Base-by-base conservation (phyloP, 2,797 vertebrate genomes). In the Champsocephalus esox region DNA sequence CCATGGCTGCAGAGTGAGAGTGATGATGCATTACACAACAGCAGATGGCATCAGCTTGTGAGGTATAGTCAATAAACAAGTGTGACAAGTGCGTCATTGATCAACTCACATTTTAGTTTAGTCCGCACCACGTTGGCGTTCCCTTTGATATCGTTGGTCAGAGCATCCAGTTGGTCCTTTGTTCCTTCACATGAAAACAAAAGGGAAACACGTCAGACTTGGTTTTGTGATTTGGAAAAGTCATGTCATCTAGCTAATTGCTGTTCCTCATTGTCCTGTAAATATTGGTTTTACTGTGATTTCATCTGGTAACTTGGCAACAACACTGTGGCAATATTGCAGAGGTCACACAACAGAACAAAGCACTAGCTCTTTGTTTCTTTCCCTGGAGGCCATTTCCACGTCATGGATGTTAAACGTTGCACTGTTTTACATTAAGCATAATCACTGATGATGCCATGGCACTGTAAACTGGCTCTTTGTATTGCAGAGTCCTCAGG, bases 71-170 rank as follows among this genome's bases (percentile, higher is more conserved):
- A 59, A 9, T 12, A 21, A 66, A 67, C 19, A 41, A 21, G n/a
- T 57, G 21, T 44, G 28, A 38, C 17, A 44, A 45, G 32, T 14
- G 14, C 0, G 1, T 63, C 1, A 12, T 6, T 12, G 12, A 50
- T 63, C 3, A 6, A 92, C 96, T 96, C 77, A 99, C 98, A 82
- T 92, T 99, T 99, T 56, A 99, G 93, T 82, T 96, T 97, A 12
- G 92, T 92, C 77, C 95, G 94, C 65, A 98, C 92, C 71, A 95
- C 94, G 65, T 97, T 97, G 79, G 96, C 96, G 11, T 95, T 96
- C 77, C 94, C 97, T 94, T 97, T 99, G 90, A 99, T 99, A 75
- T 97, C 95, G 49, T 92, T 93, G 83, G 96, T 98, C 84, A 99
- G 86, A 19, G 95, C 94, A 83, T 96, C 95, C 19, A 99, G 96